Evolutionary conservation across 1,140 invertebrate species (phyloP).

Genomic region (Stenopsyche tienmushanensis): DNA sequence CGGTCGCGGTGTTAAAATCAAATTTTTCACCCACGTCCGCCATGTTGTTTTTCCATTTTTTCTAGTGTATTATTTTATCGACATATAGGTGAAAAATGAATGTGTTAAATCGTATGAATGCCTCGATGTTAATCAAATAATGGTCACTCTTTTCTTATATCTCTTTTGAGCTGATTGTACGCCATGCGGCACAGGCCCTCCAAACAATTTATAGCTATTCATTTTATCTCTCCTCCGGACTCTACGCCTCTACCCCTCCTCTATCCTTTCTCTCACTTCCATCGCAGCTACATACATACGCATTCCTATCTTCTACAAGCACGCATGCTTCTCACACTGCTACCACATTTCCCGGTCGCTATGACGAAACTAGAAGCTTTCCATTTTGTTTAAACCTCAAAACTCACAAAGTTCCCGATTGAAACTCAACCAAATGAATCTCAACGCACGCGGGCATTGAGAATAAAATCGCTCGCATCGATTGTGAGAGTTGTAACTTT

Average conservation of each 20-base stretch:
- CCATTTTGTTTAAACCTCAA: constrained; percentile 24
- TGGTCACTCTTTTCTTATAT: constrained; percentile 1
- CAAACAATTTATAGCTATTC: constrained; percentile 41
- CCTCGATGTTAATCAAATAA: no score
- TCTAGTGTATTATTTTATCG: no score
- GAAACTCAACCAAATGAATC: no score
- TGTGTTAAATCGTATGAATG: no score
- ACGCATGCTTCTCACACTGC: constrained; percentile 22
- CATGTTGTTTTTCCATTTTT: no score
- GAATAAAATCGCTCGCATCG: constrained; percentile 2
- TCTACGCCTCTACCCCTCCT: neutral
- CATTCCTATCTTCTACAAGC: neutral
- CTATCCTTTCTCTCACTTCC: neutral
- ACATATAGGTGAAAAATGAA: no score
- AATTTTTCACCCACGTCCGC: no score
- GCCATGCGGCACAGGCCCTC: constrained; percentile 23
- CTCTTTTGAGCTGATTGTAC: constrained; percentile 25
- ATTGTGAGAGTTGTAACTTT: neutral
- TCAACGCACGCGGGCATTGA: no score
- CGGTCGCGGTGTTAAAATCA: no score
- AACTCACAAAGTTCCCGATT: constrained; percentile 21
- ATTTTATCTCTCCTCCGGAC: constrained; percentile 31
- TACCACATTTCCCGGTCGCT: constrained; percentile 34
- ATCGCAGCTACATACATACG: neutral
- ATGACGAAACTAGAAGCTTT: constrained; percentile 41